phyloP scores from a whole-genome alignment of 2,888 invertebrate genomes.

The Aphodius sticticus region DNA sequence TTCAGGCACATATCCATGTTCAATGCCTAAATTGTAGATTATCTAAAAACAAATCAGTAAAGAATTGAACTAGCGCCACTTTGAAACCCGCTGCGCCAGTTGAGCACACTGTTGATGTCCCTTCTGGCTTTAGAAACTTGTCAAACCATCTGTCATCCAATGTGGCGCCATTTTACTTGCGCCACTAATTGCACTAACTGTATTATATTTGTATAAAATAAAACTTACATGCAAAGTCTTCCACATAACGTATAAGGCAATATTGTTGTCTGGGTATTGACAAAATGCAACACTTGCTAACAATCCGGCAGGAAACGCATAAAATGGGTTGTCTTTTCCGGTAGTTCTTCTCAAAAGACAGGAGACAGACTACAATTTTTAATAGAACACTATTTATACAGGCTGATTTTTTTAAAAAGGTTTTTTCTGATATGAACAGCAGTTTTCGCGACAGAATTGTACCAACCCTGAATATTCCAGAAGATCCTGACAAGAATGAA shows the following conservation, averaged over 20 bases:
- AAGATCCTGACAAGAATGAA: constrained; percentile 73
- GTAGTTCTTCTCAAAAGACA: constrained; percentile 71
- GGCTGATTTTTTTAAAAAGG: no score
- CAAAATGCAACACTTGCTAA: constrained; percentile 75
- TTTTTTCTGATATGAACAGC: no score
- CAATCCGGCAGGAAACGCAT: constrained; percentile 76
- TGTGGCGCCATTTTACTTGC: no score
- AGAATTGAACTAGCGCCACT: no score
- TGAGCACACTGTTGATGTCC: no score
- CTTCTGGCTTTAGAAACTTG: no score
- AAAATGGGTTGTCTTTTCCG: constrained; percentile 67
- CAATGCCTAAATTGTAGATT: constrained; percentile 74
- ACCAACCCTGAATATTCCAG: constrained; percentile 72
- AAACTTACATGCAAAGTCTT: constrained; percentile 81
- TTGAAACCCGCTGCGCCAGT: no score
- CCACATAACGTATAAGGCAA: constrained; percentile 83
- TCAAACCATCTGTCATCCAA: no score
- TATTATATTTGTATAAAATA: no score
- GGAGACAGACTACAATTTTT: constrained; percentile 68
- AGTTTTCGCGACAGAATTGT: no score
- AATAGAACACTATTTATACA: neutral
- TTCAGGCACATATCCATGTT: constrained; percentile 70
- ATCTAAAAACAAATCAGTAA: no score
- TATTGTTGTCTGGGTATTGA: constrained; percentile 77
- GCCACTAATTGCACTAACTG: neutral